Base-by-base conservation (phyloP, 2,888 invertebrate species). In the Lasioglossum lativentre region DNA sequence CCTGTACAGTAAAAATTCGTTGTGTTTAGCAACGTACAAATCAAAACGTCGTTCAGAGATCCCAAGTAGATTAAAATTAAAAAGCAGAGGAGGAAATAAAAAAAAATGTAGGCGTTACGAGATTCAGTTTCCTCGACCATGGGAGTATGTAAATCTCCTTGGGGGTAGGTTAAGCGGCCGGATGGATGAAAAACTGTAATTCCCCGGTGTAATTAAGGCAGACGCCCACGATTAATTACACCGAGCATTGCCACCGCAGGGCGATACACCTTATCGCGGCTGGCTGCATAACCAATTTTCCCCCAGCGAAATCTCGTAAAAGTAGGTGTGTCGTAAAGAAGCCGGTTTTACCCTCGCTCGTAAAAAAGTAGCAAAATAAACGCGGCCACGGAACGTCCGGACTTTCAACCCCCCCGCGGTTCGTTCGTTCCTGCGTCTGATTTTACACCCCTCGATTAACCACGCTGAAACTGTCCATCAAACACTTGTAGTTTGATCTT, bases 281-380 rank as follows among this genome's bases (percentile, higher is more conserved):
- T 66, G 74, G 38, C 38, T 40, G 79, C 45, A 72, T 85, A 77
- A 71, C 42, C 78, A 82, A 82, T 80, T 78, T 76, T 23, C 82
- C 47, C 47, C 14, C 42, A 4, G 47, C 34, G 23, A 76, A 75
- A 71, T 38, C 78, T 81, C 76, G 72, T 79, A 81, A 86, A 86
- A 73, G 56, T 27, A 27, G 56, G 73, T 23, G 42, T 75, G 40
- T 68, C 80, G 78, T 86, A 82, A 86, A 86, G 40, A 70, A 45
- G 76, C 27, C 30, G 19, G 40, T 19, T 81, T 81, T 72, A 81
- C 72, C 47, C 19, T 27, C 47, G 71, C 23, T 72, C 72, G 47
- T 81, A 81, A 81, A 81, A 70, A 10, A n/a, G 38, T 27, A 71
- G 34, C 45, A 38, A 76, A 71, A 59, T 45, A 34, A 75, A 75